Evolutionary conservation across 2,888 invertebrate genomes (phyloP).

Genomic region (Ophion costatus): DNA sequence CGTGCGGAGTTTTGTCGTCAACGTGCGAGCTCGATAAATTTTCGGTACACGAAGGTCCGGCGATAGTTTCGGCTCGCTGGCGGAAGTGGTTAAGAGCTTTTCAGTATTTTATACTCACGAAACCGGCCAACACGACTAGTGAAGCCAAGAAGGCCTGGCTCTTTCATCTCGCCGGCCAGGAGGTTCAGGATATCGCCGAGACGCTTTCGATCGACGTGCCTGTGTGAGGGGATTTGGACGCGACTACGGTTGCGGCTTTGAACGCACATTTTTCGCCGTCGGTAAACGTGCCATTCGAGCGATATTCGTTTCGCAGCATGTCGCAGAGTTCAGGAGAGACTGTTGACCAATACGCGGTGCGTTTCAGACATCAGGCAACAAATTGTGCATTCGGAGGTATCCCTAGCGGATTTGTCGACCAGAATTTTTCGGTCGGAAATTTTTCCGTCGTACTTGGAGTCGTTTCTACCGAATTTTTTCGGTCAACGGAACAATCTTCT

Average conservation of each 20-base stretch:
- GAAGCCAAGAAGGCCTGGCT: constrained; percentile 13
- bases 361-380: too few species aligned
- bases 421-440: too few species aligned
- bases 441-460: too few species aligned
- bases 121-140: neutral
- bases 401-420: too few species aligned
- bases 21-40: constrained; percentile 4
- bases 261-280: neutral
- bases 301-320: constrained; percentile 3
- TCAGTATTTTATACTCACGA: constrained; percentile 1
- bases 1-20: neutral
- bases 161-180: neutral
- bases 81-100: constrained; percentile 7
- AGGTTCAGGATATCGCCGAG: constrained; percentile 3
- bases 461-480: too few species aligned
- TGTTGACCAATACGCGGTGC: too few species aligned
- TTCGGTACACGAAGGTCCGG: constrained; percentile 12
- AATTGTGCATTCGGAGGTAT: too few species aligned
- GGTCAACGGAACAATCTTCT: too few species aligned
- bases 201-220: neutral
- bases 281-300: constrained; percentile 6
- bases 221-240: neutral
- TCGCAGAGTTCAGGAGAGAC: neutral
- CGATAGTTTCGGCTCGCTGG: constrained; percentile 17
- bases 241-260: neutral